Conservation (phyloP, 30 jellyfish, hydroid and myxozoan species). For the Chironex yamaguchii region DNA sequence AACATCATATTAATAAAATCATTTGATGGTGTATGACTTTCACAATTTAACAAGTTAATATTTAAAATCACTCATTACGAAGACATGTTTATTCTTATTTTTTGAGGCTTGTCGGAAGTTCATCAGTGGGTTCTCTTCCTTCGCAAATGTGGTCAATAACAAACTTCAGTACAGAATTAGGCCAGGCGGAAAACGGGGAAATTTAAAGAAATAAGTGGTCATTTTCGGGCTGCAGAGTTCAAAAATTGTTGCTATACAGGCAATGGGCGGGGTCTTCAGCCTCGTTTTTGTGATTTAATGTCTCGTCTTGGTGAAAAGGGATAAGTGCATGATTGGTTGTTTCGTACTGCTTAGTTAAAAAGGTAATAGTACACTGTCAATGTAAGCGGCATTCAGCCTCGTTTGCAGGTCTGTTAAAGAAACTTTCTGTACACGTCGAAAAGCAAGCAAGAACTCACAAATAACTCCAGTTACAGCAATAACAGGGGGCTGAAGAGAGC, state of each 20-base stretch:
- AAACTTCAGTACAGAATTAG: too few relatives aligned
- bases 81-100: too few relatives aligned
- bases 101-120: too few relatives aligned
- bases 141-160: too few relatives aligned
- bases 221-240: slow-evolving; percentile 7
- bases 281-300: slow-evolving; percentile 11
- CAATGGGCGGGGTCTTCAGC: slow-evolving; percentile 39
- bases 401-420: too few relatives aligned
- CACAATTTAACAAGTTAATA: slow-evolving; percentile 26
- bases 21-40: slow-evolving; percentile 11
- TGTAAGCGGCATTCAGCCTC: slow-evolving; percentile 9
- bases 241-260: slow-evolving; percentile 5
- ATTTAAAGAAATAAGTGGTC: not conserved
- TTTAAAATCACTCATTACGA: too few relatives aligned
- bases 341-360: not conserved
- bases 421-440: too few relatives aligned
- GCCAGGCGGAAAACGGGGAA: slow-evolving; percentile 41
- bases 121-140: too few relatives aligned
- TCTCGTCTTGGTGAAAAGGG: slow-evolving; percentile 11
- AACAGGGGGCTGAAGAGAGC: too few relatives aligned
- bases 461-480: too few relatives aligned
- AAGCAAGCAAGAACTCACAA: too few relatives aligned
- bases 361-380: not conserved
- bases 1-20: slow-evolving; percentile 65
- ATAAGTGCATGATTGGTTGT: not conserved